phyloP scores from a whole-genome alignment of 2,888 invertebrate genomes.

The Protophormia terraenovae region DNA sequence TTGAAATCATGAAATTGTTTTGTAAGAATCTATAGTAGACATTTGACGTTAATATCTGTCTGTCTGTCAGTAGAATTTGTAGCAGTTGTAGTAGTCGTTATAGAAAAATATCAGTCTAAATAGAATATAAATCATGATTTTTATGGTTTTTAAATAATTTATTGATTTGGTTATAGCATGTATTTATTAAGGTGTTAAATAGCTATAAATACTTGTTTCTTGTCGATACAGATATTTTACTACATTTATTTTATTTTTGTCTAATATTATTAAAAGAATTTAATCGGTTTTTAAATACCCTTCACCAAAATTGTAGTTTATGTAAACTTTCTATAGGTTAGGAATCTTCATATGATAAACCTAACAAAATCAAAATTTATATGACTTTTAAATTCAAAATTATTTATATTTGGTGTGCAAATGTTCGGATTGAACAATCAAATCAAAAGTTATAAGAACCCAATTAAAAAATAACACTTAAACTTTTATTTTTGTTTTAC shows the following conservation, averaged over 20 bases:
- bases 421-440: no score
- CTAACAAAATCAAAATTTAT: no score
- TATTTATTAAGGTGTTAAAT: constrained; percentile 64
- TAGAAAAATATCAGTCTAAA: constrained; percentile 6
- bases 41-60: not conserved
- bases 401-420: no score
- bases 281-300: not conserved
- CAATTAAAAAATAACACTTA: no score
- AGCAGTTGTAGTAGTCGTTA: not conserved
- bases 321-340: no score
- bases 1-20: constrained; percentile 15
- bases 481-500: no score
- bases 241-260: not conserved
- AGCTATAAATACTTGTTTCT: constrained; percentile 59
- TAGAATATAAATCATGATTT: constrained; percentile 53
- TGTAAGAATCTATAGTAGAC: constrained; percentile 10
- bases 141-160: constrained; percentile 64
- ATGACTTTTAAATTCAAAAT: no score
- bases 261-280: not conserved
- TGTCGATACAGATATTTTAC: constrained; percentile 3
- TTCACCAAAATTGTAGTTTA: no score
- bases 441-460: no score
- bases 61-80: not conserved
- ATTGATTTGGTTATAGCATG: constrained; percentile 56
- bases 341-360: no score